A percentile compares a stretch with the other conserved stretches of the same genome.
Conservation (phyloP, 1,140 invertebrate species). For the Drosophila ogumai region DNA sequence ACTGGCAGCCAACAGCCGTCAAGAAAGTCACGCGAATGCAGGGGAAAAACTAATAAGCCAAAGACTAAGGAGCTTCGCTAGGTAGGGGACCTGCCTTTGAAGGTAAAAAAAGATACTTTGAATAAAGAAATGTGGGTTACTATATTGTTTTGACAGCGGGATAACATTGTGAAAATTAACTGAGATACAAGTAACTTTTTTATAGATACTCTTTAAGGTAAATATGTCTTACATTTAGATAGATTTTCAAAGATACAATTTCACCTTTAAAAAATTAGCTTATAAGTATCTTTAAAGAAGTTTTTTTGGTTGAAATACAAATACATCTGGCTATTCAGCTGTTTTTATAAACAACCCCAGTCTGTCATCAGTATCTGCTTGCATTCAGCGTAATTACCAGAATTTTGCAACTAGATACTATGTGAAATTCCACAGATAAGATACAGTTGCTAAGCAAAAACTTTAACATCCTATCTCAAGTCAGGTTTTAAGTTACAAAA, state of each 20-base stretch:
- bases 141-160: neutral
- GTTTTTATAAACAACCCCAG: neutral
- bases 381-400: neutral
- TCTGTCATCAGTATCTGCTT: neutral
- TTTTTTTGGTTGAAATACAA: neutral
- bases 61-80: neutral
- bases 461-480: neutral
- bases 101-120: neutral
- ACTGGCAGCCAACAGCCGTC: conserved; percentile 9
- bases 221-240: no score
- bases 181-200: neutral
- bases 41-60: conserved; percentile 9
- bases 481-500: neutral
- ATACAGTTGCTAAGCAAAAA: neutral
- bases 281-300: no score
- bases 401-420: neutral
- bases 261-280: no score
- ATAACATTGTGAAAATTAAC: neutral
- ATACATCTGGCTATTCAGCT: neutral
- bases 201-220: neutral
- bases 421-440: neutral
- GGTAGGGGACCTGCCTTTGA: neutral
- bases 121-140: neutral
- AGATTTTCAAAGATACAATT: no score
- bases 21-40: conserved; percentile 12